A percentile compares a stretch with the other conserved stretches of the same genome.
phyloP scores from a whole-genome alignment of 2,888 invertebrate genomes.

The Caradrina kadenii region DNA sequence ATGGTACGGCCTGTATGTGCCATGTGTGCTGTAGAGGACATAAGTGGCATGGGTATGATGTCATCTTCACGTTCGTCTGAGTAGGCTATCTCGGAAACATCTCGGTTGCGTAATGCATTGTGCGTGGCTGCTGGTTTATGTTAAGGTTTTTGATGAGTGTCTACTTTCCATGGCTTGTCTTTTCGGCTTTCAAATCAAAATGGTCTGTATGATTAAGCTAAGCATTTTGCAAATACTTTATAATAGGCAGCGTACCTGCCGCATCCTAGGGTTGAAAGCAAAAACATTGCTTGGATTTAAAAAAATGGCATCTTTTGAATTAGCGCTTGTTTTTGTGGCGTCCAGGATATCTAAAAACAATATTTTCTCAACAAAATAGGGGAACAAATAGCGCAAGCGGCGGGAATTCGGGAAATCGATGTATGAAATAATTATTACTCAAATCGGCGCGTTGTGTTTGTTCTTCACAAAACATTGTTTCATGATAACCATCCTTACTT shows the following conservation, averaged over 20 bases:
- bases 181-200: not conserved
- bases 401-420: too few species aligned
- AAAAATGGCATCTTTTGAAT: too few species aligned
- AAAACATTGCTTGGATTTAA: too few species aligned
- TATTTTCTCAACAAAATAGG: too few species aligned
- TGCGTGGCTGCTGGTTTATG: conserved; percentile 6
- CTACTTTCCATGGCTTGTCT: not conserved
- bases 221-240: not conserved
- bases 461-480: conserved; percentile 5
- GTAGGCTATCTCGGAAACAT: conserved; percentile 45
- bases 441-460: not conserved
- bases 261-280: too few species aligned
- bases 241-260: too few species aligned
- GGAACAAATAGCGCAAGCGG: too few species aligned
- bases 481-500: conserved; percentile 13
- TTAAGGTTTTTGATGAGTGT: not conserved
- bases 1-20: conserved; percentile 29
- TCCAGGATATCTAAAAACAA: too few species aligned
- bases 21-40: conserved; percentile 18
- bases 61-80: conserved; percentile 35
- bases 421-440: too few species aligned
- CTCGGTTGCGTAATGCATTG: conserved; percentile 35
- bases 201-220: not conserved
- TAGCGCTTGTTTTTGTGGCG: too few species aligned
- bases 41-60: conserved; percentile 47